Percentiles rank a stretch among this genome's conserved stretches.
Conservation (phyloP, 2,888 invertebrate genomes). For the Anthophora plumipes region DNA sequence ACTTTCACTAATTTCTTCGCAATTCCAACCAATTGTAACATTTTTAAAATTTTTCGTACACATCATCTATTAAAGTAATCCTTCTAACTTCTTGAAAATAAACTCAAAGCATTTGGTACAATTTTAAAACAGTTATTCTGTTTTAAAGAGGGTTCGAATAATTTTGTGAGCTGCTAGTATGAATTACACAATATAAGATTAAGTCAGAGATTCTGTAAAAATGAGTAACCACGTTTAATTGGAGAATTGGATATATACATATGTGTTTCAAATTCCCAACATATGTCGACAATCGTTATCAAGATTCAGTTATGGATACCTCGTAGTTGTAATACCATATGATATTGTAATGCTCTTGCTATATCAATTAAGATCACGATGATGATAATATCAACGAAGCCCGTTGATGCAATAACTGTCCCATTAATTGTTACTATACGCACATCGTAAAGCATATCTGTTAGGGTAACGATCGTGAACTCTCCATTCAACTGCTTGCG, state of each 20-base stretch:
- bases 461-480: conserved; percentile 18
- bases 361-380: conserved; percentile 45
- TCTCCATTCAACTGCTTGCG: background rate
- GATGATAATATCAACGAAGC: conserved; percentile 37
- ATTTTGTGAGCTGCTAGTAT: too few species aligned
- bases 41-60: too few species aligned
- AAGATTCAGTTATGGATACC: background rate
- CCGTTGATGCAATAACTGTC: conserved; percentile 19
- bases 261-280: background rate
- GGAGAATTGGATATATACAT: too few species aligned
- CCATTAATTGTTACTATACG: conserved; percentile 37
- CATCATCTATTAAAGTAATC: too few species aligned
- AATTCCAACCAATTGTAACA: too few species aligned
- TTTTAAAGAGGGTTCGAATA: too few species aligned
- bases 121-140: too few species aligned
- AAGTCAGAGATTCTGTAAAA: background rate
- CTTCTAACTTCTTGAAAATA: too few species aligned
- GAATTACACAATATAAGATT: too few species aligned
- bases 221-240: too few species aligned
- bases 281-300: background rate
- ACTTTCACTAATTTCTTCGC: too few species aligned
- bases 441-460: conserved; percentile 7
- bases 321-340: background rate
- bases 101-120: too few species aligned
- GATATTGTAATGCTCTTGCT: background rate